Conservation (phyloP, 53 echinoderm and acorn worm species). For the Echinarachnius parma region DNA sequence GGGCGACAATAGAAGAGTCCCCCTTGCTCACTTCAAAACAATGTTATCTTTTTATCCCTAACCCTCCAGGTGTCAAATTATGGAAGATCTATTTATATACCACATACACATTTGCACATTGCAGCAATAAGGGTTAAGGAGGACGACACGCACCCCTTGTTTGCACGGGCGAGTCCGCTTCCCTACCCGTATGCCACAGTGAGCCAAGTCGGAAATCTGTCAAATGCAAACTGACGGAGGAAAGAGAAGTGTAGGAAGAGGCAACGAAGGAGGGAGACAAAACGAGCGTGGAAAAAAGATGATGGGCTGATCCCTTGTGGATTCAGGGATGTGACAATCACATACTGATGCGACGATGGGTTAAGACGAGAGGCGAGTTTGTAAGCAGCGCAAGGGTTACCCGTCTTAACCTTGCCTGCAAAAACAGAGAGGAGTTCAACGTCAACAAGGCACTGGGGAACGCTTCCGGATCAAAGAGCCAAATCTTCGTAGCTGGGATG, state of each 20-base stretch:
- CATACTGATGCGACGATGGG: not conserved
- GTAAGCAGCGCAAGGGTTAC: constrained; percentile 4
- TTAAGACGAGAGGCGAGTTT: not conserved
- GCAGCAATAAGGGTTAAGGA: too few relatives aligned
- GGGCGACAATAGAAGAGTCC: too few relatives aligned
- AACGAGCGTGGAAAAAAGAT: not conserved
- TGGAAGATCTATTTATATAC: too few relatives aligned
- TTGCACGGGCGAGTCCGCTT: too few relatives aligned
- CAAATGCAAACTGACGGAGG: not conserved
- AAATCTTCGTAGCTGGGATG: constrained; percentile 13
- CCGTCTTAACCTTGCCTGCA: constrained; percentile 6
- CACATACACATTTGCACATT: too few relatives aligned
- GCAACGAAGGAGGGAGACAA: not conserved
- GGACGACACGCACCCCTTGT: too few relatives aligned
- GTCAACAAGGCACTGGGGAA: constrained; percentile 46
- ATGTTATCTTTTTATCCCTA: too few relatives aligned
- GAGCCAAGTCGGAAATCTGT: too few relatives aligned
- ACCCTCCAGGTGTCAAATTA: too few relatives aligned
- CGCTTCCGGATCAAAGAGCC: constrained; percentile 36
- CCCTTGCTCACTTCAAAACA: too few relatives aligned
- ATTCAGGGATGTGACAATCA: not conserved
- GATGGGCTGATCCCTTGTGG: constrained; percentile 4
- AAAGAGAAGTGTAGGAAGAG: not conserved
- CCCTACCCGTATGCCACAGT: too few relatives aligned
- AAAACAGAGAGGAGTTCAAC: constrained; percentile 40